Base-by-base conservation (phyloP, 2,113 vertebrate genomes). In the Myotis lucifugus region DNA sequence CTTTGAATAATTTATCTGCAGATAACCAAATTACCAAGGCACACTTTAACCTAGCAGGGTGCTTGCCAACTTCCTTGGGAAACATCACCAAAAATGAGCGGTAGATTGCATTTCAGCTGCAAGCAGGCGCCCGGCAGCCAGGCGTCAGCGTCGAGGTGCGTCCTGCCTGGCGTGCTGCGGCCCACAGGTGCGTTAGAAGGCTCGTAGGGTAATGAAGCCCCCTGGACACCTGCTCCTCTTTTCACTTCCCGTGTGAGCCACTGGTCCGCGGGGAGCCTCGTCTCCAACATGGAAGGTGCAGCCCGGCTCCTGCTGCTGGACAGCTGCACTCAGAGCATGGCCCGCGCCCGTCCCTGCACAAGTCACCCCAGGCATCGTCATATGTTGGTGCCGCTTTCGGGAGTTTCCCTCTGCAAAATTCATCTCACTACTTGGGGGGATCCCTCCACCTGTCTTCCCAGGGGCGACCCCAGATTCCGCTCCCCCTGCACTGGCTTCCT, bases 141-240 rank as follows among this genome's bases (percentile, higher is more conserved):
- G 97, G 97, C 98, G 98, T 98, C 97, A 93, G 98, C 42, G 32
- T 97, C 84, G 96, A 97, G 98, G 99, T 98, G 98, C 34, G 78
- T 97, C 88, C 97, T 97, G 97, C 94, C 88, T 52, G n/a, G 97
- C 90, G 50, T 3, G 32, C 48, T 23, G 15, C 17, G 27, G 18
- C 23, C 72, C 29, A 15, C 17, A 37, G 17, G 14, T 14, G 14
- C 8, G 4, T 50, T 18, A 97, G 97, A 97, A 98, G 98, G 98
- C 98, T 98, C 96, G 34, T 98, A 97, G 98, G 95, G 97, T 98
- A 98, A 98, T 97, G 98, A 98, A 98, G 98, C 98, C 97, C 98
- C 97, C 98, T 98, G 98, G 98, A 98, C 99, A 99, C 99, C 99
- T 99, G 99, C 99, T 99, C 98, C 98, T 99, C 99, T 99, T 98